Evolutionary conservation across 2,888 invertebrate genomes (phyloP), one percentile per base, ranked within the genome.

Genomic region (Meghimatium bilineatum): DNA sequence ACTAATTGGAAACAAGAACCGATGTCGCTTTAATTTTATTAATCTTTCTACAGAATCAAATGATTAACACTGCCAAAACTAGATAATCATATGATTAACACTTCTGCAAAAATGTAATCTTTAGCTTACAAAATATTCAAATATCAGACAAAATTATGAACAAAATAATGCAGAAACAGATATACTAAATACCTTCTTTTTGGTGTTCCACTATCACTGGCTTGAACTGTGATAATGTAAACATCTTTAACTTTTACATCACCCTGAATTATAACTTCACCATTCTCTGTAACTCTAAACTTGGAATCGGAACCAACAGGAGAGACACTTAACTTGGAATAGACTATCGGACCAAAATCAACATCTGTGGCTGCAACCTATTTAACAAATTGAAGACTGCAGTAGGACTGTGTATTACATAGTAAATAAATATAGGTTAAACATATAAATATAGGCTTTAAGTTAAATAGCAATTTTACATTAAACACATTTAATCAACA

Each of bases 191-290:
- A 86, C 86, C 60, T 77, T 29, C 29, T 36, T 14, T 52, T 12
- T n/a, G 85, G 85, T 3, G 32, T 63, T n/a, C 85, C 85, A 8
- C 34, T 49, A 38, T 86, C 86, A 52, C 69, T 56, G 26, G 69
- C 85, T n/a, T 1, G 36, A 17, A 81, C 66, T 60, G 60, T 34
- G 14, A 85, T 10, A 26, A 2, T 44, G 74, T 71, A 86, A 17
- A 38, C 23, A 26, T 85, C 81, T 8, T 78, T 83, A 29, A 78
- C 82, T 12, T 38, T 63, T 66, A 85, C 84, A 23, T 23, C 23
- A 12, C 77, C 86, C 34, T 72, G 72, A 60, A 86, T 44, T 10
- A 12, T 74, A n/a, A 86, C 72, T 32, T 1, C 0, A 14, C 85
- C 83, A 74, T 23, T 56, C 20, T 20, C 1, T 0, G 29, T 3